A percentile compares a stretch with the other conserved stretches of the same genome.
Evolutionary conservation across 2,113 vertebrate species (phyloP).

Genomic region (Oreochromis spilurus): DNA sequence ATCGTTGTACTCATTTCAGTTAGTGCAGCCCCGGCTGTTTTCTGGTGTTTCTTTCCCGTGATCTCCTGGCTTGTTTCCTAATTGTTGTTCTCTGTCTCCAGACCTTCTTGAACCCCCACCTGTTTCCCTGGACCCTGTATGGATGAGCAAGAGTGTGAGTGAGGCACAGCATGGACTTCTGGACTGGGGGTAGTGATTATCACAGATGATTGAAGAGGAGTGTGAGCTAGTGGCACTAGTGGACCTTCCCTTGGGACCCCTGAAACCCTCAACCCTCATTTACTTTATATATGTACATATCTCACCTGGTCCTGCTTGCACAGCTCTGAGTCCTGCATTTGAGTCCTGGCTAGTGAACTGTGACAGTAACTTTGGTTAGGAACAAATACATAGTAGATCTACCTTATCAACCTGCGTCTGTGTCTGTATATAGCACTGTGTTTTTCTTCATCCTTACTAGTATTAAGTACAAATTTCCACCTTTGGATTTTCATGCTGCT

Average conservation of each 20-base stretch:
- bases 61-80: not conserved
- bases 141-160: not conserved
- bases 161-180: fast-evolving
- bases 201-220: not conserved
- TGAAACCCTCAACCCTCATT: not conserved
- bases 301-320: not conserved
- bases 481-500: not conserved
- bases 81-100: not conserved
- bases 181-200: not conserved
- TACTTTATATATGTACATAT: not conserved
- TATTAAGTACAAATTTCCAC: not conserved
- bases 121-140: not conserved
- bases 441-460: not conserved
- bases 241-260: not conserved
- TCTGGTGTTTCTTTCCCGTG: not conserved
- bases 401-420: not conserved
- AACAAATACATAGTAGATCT: fast-evolving
- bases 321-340: not conserved
- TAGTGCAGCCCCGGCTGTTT: not conserved
- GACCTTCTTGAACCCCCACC: fast-evolving
- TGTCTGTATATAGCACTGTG: not conserved
- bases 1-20: not conserved
- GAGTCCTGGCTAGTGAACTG: not conserved
- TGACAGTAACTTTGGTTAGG: not conserved
- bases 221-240: not conserved